Percentiles rank a stretch among this genome's conserved stretches.
These are phyloP conservation scores for Chaetodon auriga DNA, from an alignment of 2,113 vertebrate genomes.

Conservation along the genomic window DNA sequence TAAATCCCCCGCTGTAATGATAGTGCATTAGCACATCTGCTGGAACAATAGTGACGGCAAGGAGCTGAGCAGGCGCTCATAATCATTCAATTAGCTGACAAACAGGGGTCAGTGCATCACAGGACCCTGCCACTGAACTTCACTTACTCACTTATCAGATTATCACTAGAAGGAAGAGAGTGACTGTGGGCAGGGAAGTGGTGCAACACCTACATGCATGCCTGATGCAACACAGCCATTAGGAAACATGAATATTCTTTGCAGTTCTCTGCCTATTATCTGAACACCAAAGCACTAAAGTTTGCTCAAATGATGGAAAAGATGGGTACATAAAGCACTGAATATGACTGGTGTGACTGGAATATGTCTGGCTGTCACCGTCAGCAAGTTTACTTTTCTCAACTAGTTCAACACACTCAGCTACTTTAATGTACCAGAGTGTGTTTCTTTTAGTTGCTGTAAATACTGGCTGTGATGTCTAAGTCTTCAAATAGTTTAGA, in stretches of 20 bases:
- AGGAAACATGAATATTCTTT: constrained; percentile 1
- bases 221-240: background rate
- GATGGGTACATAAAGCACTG: background rate
- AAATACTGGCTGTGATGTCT: background rate
- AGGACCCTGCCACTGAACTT: constrained; percentile 27
- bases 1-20: constrained; percentile 51
- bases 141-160: constrained; percentile 56
- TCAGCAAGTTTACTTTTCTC: background rate
- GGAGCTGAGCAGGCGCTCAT: constrained; percentile 41
- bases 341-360: too few species aligned
- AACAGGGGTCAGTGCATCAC: constrained; percentile 46
- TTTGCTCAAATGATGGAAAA: background rate
- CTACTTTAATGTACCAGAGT: background rate
- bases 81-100: constrained; percentile 60
- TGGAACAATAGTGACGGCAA: constrained; percentile 56
- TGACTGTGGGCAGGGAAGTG: background rate
- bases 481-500: background rate
- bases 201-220: background rate
- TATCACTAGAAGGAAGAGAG: constrained; percentile 32
- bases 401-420: background rate
- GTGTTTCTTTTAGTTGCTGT: background rate
- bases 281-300: background rate
- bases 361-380: constrained; percentile 11
- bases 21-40: constrained; percentile 57
- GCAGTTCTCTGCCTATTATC: background rate